A percentile compares a stretch with the other conserved stretches of the same genome.
Evolutionary conservation across 2,888 invertebrate genomes (phyloP).

Genomic region (Entomobrya proxima): DNA sequence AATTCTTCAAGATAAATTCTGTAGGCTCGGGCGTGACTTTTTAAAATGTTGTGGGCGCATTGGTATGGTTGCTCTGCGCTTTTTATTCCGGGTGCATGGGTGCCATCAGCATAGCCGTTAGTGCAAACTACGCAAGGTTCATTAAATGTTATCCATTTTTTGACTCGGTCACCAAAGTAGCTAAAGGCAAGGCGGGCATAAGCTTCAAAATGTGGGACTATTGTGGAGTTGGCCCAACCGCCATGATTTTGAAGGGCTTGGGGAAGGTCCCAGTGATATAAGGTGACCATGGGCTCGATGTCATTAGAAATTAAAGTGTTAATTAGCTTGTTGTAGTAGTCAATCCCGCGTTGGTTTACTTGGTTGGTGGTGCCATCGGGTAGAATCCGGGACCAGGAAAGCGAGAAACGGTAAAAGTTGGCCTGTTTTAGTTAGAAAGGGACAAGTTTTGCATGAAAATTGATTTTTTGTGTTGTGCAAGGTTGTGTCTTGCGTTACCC

Average conservation of each 20-base stretch:
- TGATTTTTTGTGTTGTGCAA: background rate
- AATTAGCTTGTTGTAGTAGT: slow-evolving; percentile 78
- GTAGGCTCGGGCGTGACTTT: slow-evolving; percentile 76
- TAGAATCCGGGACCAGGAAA: slow-evolving; percentile 78
- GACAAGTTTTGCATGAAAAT: background rate
- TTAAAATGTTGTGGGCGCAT: slow-evolving; percentile 76
- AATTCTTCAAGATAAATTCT: slow-evolving; percentile 75
- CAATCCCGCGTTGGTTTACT: slow-evolving; percentile 77
- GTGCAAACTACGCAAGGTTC: slow-evolving; percentile 47
- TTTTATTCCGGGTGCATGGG: slow-evolving; percentile 73
- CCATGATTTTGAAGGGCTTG: slow-evolving; percentile 80
- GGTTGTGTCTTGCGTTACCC: slow-evolving; percentile 72
- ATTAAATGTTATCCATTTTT: slow-evolving; percentile 56
- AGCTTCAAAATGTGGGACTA: slow-evolving; percentile 79
- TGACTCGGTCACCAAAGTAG: slow-evolving; percentile 79
- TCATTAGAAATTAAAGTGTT: slow-evolving; percentile 77
- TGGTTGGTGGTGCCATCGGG: slow-evolving; percentile 76
- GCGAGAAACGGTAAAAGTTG: slow-evolving; percentile 72
- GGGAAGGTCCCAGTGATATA: slow-evolving; percentile 83
- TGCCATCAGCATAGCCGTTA: slow-evolving; percentile 76
- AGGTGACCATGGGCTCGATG: slow-evolving; percentile 79
- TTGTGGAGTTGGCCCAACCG: slow-evolving; percentile 78
- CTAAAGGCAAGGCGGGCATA: slow-evolving; percentile 79
- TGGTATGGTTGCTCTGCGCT: slow-evolving; percentile 50
- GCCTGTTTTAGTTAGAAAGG: slow-evolving; percentile 50